Conservation (phyloP, 2,797 vertebrate genomes). For the Menidia menidia region DNA sequence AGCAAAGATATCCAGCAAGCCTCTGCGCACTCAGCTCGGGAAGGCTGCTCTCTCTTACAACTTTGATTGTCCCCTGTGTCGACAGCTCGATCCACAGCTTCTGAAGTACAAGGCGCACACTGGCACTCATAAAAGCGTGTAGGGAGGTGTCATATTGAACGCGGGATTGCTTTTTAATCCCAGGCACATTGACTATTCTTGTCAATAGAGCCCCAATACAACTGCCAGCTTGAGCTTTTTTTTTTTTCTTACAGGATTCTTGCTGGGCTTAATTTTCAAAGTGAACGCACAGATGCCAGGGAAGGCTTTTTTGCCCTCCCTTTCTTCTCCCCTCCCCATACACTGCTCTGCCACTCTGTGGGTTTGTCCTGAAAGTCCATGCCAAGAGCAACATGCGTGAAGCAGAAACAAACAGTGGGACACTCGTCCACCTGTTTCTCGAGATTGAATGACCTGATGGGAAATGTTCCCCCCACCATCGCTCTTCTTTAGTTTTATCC, state of each 20-base stretch:
- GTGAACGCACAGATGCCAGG: slow-evolving; percentile 85
- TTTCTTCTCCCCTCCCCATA: slow-evolving; percentile 36
- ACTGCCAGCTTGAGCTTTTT: slow-evolving; percentile 84
- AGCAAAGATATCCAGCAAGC: slow-evolving; percentile 70
- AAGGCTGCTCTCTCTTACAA: slow-evolving; percentile 77
- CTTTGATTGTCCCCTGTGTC: slow-evolving; percentile 83
- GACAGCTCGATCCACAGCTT: slow-evolving; percentile 82
- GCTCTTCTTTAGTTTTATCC: slow-evolving; percentile 37
- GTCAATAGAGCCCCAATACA: slow-evolving; percentile 86
- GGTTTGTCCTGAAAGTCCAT: slow-evolving; percentile 75
- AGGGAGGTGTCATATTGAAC: slow-evolving; percentile 85
- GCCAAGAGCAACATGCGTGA: slow-evolving; percentile 81
- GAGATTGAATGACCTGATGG: slow-evolving; percentile 68
- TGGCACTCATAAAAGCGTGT: slow-evolving; percentile 82
- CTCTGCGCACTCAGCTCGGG: slow-evolving; percentile 80
- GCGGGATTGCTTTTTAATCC: slow-evolving; percentile 88
- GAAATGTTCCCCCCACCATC: slow-evolving; percentile 54
- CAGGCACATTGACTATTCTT: slow-evolving; percentile 85
- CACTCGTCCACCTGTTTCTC: slow-evolving; percentile 71
- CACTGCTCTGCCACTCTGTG: slow-evolving; percentile 46
- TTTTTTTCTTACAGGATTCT: slow-evolving; percentile 76
- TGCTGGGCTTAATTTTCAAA: slow-evolving; percentile 88
- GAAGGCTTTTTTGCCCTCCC: slow-evolving; percentile 66
- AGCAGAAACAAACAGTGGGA: slow-evolving; percentile 78
- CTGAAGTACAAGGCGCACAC: slow-evolving; percentile 82